Base-by-base conservation (phyloP, 2,113 vertebrate genomes). In the Sisor rabdophorus region DNA sequence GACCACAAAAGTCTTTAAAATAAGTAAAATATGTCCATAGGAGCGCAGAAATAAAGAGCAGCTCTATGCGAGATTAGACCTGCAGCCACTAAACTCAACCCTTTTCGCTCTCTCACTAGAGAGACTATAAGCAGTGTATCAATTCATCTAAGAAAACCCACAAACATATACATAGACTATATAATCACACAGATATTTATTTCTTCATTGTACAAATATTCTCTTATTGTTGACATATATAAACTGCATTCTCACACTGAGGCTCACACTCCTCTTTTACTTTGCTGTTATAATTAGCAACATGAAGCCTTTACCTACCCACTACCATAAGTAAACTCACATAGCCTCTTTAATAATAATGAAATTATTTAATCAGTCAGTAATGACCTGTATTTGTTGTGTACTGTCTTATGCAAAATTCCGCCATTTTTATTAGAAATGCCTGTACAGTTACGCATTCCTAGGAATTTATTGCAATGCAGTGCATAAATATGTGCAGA, bases 1-100 rank as follows among this genome's bases (percentile, higher is more conserved):
- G 56, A 64, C 20, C 17, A 77, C 87, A 20, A 67, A 74, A 24
- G 12, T 78, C 85, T 87, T 88, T 89, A 81, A 73, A 82, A 86
- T 78, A 59, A 75, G 85, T 85, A 84, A 86, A 69, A 53, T 30
- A 40, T 77, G 82, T 83, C 84, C 82, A 85, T 83, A 83, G 82
- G 72, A 73, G 76, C 71, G 44, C 30, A 24, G 80, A 69, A 79
- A 69, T 76, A 67, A 80, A 65, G 55, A 61, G 76, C 76, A 75
- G 54, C 59, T 69, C 82, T 67, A 48, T 54, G 64, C 79, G 67
- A n/a, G n/a, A 80, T 55, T 86, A 87, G 77, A 82, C 30, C n/a
- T 32, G 54, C 28, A 40, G 71, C 73, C 61, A 30, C 52, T 82
- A 68, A 65, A 32, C 53, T 69, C 15, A 11, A 26, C n/a, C 2